A percentile compares a stretch with the other conserved stretches of the same genome.
phyloP scores from a whole-genome alignment of 1,140 invertebrate genomes.

The Lepidurus arcticus region DNA sequence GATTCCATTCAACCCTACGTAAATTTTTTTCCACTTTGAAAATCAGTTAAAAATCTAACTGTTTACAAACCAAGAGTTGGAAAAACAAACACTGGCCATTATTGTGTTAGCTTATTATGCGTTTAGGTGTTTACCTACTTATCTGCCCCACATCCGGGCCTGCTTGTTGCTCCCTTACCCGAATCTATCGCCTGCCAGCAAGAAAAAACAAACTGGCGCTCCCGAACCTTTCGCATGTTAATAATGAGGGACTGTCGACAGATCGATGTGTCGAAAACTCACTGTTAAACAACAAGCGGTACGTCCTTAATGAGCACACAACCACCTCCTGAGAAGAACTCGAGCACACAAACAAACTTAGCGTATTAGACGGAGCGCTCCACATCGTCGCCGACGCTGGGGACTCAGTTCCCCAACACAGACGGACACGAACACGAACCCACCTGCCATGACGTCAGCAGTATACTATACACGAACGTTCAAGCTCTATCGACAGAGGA shows the following conservation, averaged over 20 bases:
- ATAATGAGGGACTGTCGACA: too few relatives aligned
- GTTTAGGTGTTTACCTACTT: neutral
- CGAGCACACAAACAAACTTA: neutral
- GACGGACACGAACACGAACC: neutral
- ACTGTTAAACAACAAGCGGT: neutral
- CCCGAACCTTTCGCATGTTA: neutral
- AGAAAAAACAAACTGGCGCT: neutral
- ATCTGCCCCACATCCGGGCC: neutral
- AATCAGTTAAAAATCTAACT: too few relatives aligned
- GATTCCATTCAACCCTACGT: neutral
- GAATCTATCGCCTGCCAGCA: too few relatives aligned
- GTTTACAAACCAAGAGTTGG: too few relatives aligned
- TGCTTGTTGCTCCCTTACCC: neutral
- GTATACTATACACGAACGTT: neutral
- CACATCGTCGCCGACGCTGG: neutral
- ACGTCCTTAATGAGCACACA: neutral
- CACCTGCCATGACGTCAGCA: slow-evolving; percentile 8
- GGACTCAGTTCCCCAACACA: neutral
- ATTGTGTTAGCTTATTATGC: neutral
- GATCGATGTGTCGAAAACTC: too few relatives aligned
- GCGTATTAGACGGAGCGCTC: neutral
- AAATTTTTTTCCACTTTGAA: neutral
- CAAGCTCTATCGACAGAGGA: neutral
- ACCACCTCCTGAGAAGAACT: neutral
- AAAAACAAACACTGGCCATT: neutral